phyloP scores from a whole-genome alignment of 2,113 vertebrate species.

The Mystacornis crossleyi region DNA sequence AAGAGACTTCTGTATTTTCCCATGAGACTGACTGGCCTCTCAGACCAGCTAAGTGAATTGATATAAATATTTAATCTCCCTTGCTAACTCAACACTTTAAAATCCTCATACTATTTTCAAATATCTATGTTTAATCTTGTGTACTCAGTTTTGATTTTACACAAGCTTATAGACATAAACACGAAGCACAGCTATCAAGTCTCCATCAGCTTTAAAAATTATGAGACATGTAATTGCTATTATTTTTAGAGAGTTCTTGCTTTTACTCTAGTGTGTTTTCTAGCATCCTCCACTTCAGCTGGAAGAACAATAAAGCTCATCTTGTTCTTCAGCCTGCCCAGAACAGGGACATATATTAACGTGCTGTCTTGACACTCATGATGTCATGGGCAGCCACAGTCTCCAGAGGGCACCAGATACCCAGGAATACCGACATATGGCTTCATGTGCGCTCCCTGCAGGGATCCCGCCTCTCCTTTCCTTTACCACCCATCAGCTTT shows the following conservation, averaged over 20 bases:
- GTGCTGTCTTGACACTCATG: fast-evolving
- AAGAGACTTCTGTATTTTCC: background rate
- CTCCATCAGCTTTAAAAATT: background rate
- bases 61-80: background rate
- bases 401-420: constrained; percentile 50
- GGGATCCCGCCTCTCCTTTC: background rate
- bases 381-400: background rate
- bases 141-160: background rate
- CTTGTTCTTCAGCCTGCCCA: background rate
- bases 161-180: background rate
- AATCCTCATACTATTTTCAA: background rate
- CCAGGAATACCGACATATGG: background rate
- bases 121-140: fast-evolving
- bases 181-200: background rate
- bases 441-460: background rate
- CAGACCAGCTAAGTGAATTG: background rate
- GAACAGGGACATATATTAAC: background rate
- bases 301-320: background rate
- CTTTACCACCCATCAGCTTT: background rate
- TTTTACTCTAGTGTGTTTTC: background rate
- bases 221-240: background rate
- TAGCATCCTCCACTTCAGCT: background rate
- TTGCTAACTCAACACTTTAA: background rate
- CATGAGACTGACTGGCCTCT: background rate
- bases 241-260: background rate